Evolutionary conservation across 2,888 invertebrate genomes (phyloP).

Genomic region (Pandemis corylana): DNA sequence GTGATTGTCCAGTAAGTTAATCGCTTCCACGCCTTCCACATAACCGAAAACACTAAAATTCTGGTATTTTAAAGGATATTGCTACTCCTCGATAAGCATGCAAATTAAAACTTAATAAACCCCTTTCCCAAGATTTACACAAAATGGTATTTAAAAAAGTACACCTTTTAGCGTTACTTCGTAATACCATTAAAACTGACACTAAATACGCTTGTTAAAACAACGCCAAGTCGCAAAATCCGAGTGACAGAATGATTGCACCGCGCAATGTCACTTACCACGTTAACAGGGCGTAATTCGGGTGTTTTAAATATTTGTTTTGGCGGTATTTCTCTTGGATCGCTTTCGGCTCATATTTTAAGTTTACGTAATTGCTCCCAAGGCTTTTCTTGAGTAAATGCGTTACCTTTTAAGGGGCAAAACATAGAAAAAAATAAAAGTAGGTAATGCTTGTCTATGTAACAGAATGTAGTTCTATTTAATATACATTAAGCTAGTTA

Average conservation of each 20-base stretch:
- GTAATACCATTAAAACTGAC: constrained; percentile 4
- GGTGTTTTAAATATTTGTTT: constrained; percentile 30
- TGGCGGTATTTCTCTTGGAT: constrained; percentile 28
- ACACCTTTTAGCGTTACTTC: constrained; percentile 6
- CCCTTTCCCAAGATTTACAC: constrained; percentile 2
- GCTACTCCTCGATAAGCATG: no score
- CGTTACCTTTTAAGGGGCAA: not conserved
- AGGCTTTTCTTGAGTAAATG: not conserved
- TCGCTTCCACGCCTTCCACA: no score
- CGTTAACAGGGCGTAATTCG: constrained; percentile 25
- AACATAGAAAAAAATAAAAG: not conserved
- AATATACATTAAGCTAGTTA: no score
- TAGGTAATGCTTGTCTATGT: no score
- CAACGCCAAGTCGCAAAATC: constrained; percentile 20
- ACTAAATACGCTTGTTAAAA: constrained; percentile 24
- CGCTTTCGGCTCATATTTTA: constrained; percentile 33
- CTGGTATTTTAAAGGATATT: no score
- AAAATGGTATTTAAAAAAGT: not conserved
- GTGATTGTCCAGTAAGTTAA: no score
- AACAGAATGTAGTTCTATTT: no score
- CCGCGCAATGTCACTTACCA: constrained; percentile 20
- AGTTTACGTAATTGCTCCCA: not conserved
- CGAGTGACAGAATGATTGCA: constrained; percentile 36
- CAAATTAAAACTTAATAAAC: not conserved
- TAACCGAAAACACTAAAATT: no score